These are phyloP conservation scores for Petrolisthes manimaculis DNA, from an alignment of 2,888 invertebrate genomes.

Conservation along the genomic window DNA sequence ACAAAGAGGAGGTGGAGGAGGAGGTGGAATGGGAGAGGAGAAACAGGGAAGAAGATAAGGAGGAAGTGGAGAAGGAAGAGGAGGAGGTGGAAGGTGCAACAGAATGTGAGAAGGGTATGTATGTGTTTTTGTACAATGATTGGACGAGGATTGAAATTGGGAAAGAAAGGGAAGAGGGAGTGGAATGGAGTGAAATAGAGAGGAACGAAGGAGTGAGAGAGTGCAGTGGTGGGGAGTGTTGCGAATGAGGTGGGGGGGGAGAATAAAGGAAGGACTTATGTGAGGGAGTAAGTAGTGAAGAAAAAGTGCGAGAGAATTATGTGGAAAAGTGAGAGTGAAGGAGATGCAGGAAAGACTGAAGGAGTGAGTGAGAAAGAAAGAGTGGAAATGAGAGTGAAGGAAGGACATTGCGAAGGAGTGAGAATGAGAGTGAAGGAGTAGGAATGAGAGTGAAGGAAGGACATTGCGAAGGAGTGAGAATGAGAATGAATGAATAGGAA, in stretches of 20 bases:
- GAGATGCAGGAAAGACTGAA: neutral
- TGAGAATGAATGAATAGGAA: neutral
- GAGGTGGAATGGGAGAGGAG: neutral
- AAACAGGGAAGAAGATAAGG: neutral
- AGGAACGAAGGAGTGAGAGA: neutral
- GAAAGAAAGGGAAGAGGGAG: neutral
- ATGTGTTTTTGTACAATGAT: neutral
- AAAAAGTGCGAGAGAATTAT: neutral
- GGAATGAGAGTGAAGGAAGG: neutral
- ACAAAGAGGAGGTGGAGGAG: no score
- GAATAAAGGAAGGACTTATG: neutral
- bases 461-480: neutral
- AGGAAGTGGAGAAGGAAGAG: neutral
- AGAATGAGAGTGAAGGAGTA: neutral
- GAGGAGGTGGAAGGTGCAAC: neutral
- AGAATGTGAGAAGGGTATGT: neutral
- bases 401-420: neutral
- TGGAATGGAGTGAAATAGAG: neutral
- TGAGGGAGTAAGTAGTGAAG: neutral
- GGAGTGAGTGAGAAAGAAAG: neutral
- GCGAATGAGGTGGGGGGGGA: neutral
- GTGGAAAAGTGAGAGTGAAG: neutral
- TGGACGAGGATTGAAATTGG: neutral
- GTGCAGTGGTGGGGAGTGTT: no score
- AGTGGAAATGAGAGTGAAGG: neutral